Evolutionary conservation across 2,888 invertebrate species (phyloP).

Genomic region (Boloria selene): DNA sequence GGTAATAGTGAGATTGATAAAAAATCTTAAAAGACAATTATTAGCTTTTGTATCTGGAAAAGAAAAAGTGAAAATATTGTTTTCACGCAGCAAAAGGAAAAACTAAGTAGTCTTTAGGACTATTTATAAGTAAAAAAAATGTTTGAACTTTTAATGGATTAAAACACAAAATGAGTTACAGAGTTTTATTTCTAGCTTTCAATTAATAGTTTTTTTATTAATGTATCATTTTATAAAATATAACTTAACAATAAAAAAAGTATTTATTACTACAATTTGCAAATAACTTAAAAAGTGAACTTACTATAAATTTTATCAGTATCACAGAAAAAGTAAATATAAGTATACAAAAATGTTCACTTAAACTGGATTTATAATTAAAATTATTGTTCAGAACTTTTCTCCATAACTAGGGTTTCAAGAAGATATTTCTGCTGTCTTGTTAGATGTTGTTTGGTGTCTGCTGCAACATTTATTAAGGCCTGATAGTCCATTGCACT

Average conservation of each 20-base stretch:
- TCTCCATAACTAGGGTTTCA: slow-evolving; percentile 51
- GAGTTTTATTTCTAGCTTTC: slow-evolving; percentile 3
- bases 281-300: too few species aligned
- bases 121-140: slow-evolving; percentile 6
- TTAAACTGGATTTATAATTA: neutral
- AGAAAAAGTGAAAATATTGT: slow-evolving; percentile 5
- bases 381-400: slow-evolving; percentile 21
- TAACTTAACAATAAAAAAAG: too few species aligned
- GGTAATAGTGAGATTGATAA: slow-evolving; percentile 64
- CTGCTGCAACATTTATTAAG: slow-evolving; percentile 56
- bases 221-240: too few species aligned
- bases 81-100: slow-evolving; percentile 10
- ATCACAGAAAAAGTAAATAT: too few species aligned
- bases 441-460: slow-evolving; percentile 57
- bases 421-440: slow-evolving; percentile 61
- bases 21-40: slow-evolving; percentile 63
- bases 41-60: neutral
- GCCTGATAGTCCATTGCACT: slow-evolving; percentile 58
- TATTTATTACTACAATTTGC: too few species aligned
- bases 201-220: too few species aligned
- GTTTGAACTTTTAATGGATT: slow-evolving; percentile 6
- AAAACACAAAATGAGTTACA: slow-evolving; percentile 7
- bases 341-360: too few species aligned
- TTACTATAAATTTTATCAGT: too few species aligned
- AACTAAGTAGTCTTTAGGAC: neutral